Evolutionary conservation across 2,888 invertebrate species (phyloP).

Genomic region (Coremacera marginata): DNA sequence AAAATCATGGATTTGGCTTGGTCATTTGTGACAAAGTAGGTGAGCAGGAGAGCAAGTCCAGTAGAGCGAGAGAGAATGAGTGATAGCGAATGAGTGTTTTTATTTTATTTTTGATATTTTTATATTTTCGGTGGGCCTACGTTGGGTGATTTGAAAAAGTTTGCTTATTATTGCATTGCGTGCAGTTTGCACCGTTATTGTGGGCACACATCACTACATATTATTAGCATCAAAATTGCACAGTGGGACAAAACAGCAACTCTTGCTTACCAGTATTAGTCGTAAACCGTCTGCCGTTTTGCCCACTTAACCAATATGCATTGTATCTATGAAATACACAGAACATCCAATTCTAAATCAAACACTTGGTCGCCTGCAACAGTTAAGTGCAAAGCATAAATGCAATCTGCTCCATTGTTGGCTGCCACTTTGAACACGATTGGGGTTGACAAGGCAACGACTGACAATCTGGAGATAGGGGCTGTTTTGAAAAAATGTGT

Average conservation of each 20-base stretch:
- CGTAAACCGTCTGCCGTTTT: no score
- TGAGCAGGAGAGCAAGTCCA: constrained; percentile 51
- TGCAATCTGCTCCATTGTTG: constrained; percentile 30
- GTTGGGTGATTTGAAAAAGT: constrained; percentile 59
- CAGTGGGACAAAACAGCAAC: constrained; percentile 38
- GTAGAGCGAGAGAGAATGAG: constrained; percentile 49
- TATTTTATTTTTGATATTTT: constrained; percentile 39
- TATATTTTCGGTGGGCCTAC: constrained; percentile 58
- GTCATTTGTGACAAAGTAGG: constrained; percentile 54
- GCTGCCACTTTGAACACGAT: not conserved
- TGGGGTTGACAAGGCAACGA: constrained; percentile 46
- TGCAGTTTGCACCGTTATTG: constrained; percentile 40
- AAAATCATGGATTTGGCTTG: constrained; percentile 45
- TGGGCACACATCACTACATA: constrained; percentile 34
- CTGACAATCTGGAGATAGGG: constrained; percentile 44
- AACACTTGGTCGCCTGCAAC: not conserved
- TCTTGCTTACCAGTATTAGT: no score
- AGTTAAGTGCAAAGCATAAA: not conserved
- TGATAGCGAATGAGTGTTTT: constrained; percentile 39
- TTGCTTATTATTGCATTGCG: constrained; percentile 53
- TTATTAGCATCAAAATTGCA: constrained; percentile 41
- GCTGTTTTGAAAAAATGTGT: constrained; percentile 51
- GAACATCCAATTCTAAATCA: no score
- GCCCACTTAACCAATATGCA: no score
- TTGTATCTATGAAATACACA: no score